phyloP scores from a whole-genome alignment of 35 echinoderm and acorn worm species.

The Anneissia japonica region DNA sequence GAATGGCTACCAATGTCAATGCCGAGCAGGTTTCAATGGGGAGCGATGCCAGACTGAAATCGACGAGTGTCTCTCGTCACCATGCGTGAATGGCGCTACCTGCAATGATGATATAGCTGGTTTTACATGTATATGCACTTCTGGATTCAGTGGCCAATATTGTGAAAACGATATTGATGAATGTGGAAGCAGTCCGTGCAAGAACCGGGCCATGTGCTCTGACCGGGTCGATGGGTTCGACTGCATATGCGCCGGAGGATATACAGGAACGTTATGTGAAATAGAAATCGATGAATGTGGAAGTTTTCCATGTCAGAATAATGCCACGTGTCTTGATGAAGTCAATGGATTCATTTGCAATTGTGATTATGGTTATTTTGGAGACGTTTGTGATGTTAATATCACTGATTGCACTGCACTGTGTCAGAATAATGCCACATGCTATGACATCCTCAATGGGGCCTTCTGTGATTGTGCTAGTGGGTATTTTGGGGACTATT shows the following conservation, averaged over 20 bases:
- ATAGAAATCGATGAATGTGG: constrained; percentile 50
- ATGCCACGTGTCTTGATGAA: constrained; percentile 43
- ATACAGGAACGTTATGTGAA: constrained; percentile 35
- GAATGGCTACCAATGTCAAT: constrained; percentile 55
- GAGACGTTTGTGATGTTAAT: constrained; percentile 24
- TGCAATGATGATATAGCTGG: background rate
- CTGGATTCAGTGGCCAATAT: constrained; percentile 7
- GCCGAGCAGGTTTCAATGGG: constrained; percentile 38
- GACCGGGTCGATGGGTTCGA: too few species aligned
- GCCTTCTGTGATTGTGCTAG: constrained; percentile 31
- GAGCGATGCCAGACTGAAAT: constrained; percentile 9
- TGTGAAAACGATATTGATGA: constrained; percentile 25
- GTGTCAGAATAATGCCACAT: constrained; percentile 33
- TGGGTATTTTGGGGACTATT: constrained; percentile 30
- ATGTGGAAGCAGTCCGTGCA: too few species aligned
- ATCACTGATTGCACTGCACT: constrained; percentile 44
- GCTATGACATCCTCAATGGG: constrained; percentile 30
- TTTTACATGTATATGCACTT: constrained; percentile 11
- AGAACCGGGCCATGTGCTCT: too few species aligned
- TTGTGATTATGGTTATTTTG: constrained; percentile 27
- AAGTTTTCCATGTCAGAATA: constrained; percentile 38
- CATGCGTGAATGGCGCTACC: constrained; percentile 7
- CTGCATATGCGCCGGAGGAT: too few species aligned
- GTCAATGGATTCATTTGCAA: constrained; percentile 18
- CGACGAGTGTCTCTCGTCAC: constrained; percentile 25